A percentile compares a stretch with the other conserved stretches of the same genome.
phyloP scores from a whole-genome alignment of 2,888 invertebrate species.

The Conus canariensis region DNA sequence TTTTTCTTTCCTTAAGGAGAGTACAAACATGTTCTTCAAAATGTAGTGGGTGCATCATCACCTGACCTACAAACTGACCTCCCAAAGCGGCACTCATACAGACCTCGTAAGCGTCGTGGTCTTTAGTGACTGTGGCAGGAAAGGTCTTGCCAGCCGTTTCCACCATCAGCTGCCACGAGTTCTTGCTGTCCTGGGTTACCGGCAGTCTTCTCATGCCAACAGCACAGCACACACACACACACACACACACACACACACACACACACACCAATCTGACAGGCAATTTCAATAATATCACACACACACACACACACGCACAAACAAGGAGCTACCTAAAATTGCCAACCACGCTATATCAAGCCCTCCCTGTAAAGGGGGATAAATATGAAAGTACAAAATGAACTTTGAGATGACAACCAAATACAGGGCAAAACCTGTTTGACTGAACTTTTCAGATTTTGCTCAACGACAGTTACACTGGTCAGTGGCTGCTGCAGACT shows the following conservation, averaged over 20 bases:
- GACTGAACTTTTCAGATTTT: too few species aligned
- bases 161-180: conserved; percentile 50
- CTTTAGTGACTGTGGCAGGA: conserved; percentile 43
- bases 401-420: too few species aligned
- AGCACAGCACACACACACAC: not conserved
- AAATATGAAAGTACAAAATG: too few species aligned
- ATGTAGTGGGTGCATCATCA: too few species aligned
- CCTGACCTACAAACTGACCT: not conserved
- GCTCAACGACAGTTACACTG: too few species aligned
- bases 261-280: not conserved
- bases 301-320: not conserved
- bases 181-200: conserved; percentile 11
- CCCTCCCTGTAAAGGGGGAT: too few species aligned
- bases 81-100: conserved; percentile 35
- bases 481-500: too few species aligned
- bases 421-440: too few species aligned
- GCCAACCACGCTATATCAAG: too few species aligned
- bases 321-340: not conserved
- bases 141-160: conserved; percentile 36
- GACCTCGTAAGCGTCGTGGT: conserved; percentile 53
- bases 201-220: conserved; percentile 44
- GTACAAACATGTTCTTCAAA: too few species aligned
- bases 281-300: not conserved
- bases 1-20: too few species aligned
- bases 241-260: not conserved